phyloP scores from a whole-genome alignment of 1,140 invertebrate species.

The Geopemphigus sp. region DNA sequence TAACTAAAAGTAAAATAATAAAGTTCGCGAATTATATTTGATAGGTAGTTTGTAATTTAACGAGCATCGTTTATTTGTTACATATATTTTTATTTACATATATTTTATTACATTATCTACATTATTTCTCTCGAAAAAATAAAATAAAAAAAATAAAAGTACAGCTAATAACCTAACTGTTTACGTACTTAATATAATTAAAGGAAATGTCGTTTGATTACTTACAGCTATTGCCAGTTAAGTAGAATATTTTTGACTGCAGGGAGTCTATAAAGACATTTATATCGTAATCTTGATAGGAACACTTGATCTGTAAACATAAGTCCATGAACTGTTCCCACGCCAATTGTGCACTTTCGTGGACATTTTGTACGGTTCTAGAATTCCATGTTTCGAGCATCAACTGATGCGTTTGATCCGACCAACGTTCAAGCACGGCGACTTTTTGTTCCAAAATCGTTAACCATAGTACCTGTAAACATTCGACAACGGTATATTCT shows the following conservation, averaged over 20 bases:
- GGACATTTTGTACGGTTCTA: conserved; percentile 11
- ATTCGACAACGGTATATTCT: neutral
- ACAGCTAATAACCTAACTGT: no score
- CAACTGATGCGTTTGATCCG: conserved; percentile 17
- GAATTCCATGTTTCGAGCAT: conserved; percentile 32
- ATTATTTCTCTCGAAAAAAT: no score
- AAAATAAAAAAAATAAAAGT: no score
- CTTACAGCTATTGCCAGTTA: conserved; percentile 41
- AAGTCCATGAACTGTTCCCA: conserved; percentile 23
- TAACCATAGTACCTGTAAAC: neutral
- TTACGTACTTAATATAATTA: no score
- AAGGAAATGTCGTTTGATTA: no score
- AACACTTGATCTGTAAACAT: conserved; percentile 2
- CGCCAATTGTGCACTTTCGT: neutral
- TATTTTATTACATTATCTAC: no score
- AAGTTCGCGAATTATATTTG: no score
- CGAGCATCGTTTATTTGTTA: no score
- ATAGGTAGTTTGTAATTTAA: no score
- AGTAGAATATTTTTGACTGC: conserved; percentile 45
- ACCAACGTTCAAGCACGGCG: conserved; percentile 26
- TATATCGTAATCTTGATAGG: conserved; percentile 17
- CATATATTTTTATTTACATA: no score
- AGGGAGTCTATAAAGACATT: neutral
- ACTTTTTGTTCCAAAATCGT: conserved; percentile 22
- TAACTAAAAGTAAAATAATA: conserved; percentile 27